phyloP scores from a whole-genome alignment of 2,113 vertebrate genomes.

The Tachycineta bicolor region DNA sequence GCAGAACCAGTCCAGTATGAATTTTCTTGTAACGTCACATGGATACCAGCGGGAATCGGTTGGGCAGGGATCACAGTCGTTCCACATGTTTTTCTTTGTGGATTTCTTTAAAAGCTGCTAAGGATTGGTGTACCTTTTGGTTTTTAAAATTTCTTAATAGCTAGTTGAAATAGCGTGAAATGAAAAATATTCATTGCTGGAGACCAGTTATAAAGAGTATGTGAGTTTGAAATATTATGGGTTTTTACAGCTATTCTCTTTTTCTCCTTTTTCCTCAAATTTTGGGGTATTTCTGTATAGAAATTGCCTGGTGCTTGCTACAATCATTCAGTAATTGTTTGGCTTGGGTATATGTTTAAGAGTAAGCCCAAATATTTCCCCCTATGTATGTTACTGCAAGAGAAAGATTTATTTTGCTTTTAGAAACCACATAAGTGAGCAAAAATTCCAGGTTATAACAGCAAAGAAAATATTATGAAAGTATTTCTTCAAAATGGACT shows the following conservation, averaged over 20 bases:
- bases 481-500: background rate
- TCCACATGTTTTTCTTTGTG: background rate
- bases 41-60: background rate
- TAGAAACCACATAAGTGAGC: background rate
- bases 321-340: background rate
- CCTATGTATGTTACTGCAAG: background rate
- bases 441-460: background rate
- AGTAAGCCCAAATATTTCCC: background rate
- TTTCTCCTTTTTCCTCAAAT: background rate
- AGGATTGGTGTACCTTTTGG: background rate
- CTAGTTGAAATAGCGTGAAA: background rate
- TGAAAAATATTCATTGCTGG: background rate
- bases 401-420: background rate
- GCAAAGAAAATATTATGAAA: background rate
- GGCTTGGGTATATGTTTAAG: background rate
- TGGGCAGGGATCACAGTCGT: background rate
- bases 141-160: background rate
- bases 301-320: background rate
- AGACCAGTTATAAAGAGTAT: background rate
- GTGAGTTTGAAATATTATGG: background rate
- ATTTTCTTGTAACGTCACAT: background rate
- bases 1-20: background rate
- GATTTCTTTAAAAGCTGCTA: background rate
- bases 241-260: background rate
- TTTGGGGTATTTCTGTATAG: fast-evolving